These are phyloP conservation scores for Chitala chitala DNA, from an alignment of 2,113 vertebrate genomes.

Conservation along the genomic window DNA sequence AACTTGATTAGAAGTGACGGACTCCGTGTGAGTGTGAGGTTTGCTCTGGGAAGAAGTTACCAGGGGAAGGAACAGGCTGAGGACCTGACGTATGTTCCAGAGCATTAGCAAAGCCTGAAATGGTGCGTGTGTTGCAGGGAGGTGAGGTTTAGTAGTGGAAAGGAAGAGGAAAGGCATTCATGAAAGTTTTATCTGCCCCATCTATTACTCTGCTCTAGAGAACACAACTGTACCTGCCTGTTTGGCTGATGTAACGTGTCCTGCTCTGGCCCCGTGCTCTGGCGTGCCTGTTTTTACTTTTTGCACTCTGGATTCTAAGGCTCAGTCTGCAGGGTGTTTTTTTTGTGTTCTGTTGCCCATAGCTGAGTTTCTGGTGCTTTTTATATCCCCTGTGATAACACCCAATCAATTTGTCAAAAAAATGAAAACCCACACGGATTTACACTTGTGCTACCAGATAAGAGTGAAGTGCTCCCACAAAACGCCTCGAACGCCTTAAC, in stretches of 20 bases:
- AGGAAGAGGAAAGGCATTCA: background rate
- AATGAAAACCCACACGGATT: background rate
- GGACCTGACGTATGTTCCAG: background rate
- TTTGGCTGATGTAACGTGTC: background rate
- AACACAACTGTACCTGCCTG: background rate
- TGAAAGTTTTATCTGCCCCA: background rate
- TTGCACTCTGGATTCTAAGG: background rate
- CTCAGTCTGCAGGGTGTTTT: background rate
- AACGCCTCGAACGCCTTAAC: too few species aligned
- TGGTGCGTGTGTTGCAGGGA: too few species aligned
- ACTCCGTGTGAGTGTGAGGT: background rate
- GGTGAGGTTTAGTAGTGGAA: background rate
- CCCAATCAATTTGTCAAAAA: constrained; percentile 2
- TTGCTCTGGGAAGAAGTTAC: background rate
- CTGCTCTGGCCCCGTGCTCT: background rate
- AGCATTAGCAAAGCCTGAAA: background rate
- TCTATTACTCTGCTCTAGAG: background rate
- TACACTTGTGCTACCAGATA: background rate
- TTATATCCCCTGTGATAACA: background rate
- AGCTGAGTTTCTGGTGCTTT: background rate
- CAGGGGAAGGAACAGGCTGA: background rate
- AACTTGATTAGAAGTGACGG: background rate
- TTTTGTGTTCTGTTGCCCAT: background rate
- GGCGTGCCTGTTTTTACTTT: background rate
- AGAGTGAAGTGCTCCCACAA: background rate